Conservation (phyloP, 2,797 vertebrate species). For the Brotula barbata region DNA sequence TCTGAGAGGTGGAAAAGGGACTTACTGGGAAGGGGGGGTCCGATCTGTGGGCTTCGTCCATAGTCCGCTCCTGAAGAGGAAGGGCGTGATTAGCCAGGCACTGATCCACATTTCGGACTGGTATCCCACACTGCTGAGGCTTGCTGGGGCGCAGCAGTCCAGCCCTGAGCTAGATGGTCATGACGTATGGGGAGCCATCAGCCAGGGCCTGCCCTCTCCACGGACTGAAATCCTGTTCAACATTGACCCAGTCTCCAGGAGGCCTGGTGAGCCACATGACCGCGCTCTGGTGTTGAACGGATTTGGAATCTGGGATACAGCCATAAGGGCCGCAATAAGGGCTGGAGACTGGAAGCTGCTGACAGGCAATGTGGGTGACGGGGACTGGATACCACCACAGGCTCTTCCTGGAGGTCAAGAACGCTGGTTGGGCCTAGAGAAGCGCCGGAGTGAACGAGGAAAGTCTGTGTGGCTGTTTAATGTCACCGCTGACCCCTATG, state of each 20-base stretch:
- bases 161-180: conserved; percentile 85
- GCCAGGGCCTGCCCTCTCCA: conserved; percentile 84
- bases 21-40: conserved; percentile 95
- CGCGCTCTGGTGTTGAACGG: conserved; percentile 81
- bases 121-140: conserved; percentile 89
- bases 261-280: conserved; percentile 79
- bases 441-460: conserved; percentile 76
- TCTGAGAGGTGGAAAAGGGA: conserved; percentile 91
- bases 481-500: conserved; percentile 87
- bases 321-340: conserved; percentile 87
- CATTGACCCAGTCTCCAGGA: conserved; percentile 92
- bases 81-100: conserved; percentile 83
- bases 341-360: conserved; percentile 92
- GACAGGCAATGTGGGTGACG: conserved; percentile 89
- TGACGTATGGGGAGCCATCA: conserved; percentile 89
- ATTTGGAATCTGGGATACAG: conserved; percentile 94
- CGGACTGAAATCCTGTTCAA: conserved; percentile 94
- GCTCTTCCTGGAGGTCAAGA: conserved; percentile 81
- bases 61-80: conserved; percentile 87
- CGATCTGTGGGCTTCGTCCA: conserved; percentile 92
- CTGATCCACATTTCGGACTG: conserved; percentile 94
- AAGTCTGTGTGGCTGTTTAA: conserved; percentile 95
- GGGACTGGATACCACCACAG: conserved; percentile 91
- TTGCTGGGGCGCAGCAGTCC: conserved; percentile 80
- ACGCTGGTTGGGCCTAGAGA: conserved; percentile 85